phyloP scores from a whole-genome alignment of 1,140 invertebrate species.

The Dendrolimus kikuchii region DNA sequence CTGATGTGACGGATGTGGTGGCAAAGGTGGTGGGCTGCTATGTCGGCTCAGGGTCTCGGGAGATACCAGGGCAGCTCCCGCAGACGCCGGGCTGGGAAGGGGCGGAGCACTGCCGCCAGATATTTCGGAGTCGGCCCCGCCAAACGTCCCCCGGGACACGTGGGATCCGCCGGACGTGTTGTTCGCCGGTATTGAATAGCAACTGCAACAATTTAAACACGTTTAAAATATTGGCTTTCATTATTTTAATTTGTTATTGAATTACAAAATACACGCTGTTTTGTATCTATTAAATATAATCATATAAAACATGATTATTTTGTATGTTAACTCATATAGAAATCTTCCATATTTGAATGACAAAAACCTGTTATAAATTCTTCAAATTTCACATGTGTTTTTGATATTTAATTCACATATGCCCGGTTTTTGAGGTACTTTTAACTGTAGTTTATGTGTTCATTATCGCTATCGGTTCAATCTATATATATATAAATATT shows the following conservation, averaged over 20 bases:
- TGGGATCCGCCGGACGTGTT: constrained; percentile 74
- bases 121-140: constrained; percentile 45
- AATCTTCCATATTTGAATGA: too few species aligned
- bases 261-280: background rate
- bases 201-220: constrained; percentile 55
- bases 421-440: too few species aligned
- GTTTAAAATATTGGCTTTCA: background rate
- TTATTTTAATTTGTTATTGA: too few species aligned
- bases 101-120: constrained; percentile 54
- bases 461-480: too few species aligned
- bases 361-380: too few species aligned
- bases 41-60: constrained; percentile 76
- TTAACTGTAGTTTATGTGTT: too few species aligned
- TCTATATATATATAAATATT: too few species aligned
- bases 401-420: too few species aligned
- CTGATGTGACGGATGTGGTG: constrained; percentile 54
- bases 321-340: too few species aligned
- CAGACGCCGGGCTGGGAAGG: constrained; percentile 80
- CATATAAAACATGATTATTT: too few species aligned
- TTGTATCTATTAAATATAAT: too few species aligned
- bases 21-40: constrained; percentile 62
- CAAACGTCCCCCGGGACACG: constrained; percentile 67
- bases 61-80: constrained; percentile 81
- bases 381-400: too few species aligned
- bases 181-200: constrained; percentile 74